phyloP scores from a whole-genome alignment of 2,113 vertebrate species.

The Pipra filicauda region DNA sequence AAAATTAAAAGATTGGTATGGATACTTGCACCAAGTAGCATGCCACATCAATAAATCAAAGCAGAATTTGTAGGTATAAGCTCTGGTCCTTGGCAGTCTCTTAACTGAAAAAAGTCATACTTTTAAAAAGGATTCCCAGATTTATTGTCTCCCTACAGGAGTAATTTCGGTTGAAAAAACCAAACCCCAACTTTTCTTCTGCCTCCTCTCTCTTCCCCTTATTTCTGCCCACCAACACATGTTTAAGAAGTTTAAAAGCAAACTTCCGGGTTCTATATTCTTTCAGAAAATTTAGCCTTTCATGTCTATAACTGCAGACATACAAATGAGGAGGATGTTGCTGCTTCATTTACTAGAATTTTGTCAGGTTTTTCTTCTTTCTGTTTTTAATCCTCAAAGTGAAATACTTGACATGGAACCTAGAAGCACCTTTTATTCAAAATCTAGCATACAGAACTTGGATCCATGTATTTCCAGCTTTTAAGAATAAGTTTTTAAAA shows the following conservation, averaged over 20 bases:
- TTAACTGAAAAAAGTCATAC: not conserved
- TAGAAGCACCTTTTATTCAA: not conserved
- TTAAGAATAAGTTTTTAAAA: not conserved
- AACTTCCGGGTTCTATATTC: not conserved
- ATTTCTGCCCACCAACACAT: not conserved
- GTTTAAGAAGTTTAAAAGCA: not conserved
- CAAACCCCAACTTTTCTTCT: not conserved
- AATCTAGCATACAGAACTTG: not conserved
- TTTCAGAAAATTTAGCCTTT: not conserved
- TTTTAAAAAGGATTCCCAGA: not conserved
- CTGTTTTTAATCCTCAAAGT: not conserved
- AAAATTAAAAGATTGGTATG: not conserved
- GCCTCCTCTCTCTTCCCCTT: not conserved
- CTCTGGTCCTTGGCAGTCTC: not conserved
- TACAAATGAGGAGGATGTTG: not conserved
- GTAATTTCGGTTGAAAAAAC: not conserved
- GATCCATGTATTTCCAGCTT: not conserved
- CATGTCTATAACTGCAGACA: not conserved
- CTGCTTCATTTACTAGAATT: not conserved
- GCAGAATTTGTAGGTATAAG: not conserved
- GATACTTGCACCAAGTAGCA: not conserved
- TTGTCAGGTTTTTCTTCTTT: not conserved
- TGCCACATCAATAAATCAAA: not conserved
- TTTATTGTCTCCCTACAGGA: not conserved
- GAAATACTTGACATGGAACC: not conserved